Conservation (phyloP, 2,113 vertebrate species). For the Prunella fulvescens region DNA sequence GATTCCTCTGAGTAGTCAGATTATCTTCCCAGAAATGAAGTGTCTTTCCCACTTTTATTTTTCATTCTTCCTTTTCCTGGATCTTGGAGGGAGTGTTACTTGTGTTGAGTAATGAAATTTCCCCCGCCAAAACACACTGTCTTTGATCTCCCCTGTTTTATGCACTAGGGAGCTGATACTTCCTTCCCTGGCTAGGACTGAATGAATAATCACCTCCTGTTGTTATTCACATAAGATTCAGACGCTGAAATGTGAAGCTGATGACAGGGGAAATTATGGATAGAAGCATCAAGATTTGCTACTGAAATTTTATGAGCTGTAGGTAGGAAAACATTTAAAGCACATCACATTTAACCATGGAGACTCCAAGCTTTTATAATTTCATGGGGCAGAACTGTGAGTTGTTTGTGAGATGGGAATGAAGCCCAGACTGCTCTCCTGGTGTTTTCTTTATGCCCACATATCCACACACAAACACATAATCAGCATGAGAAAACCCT, state of each 20-base stretch:
- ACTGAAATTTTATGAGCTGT: neutral
- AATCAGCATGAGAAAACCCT: neutral
- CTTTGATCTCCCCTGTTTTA: conserved; percentile 4
- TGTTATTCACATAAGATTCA: conserved; percentile 8
- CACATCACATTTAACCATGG: neutral
- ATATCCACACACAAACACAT: neutral
- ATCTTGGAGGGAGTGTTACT: neutral
- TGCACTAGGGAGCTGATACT: neutral
- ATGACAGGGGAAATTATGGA: neutral
- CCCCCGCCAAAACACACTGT: neutral
- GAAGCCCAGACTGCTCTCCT: neutral
- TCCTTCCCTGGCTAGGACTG: neutral
- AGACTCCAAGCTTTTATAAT: neutral
- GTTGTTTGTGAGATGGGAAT: neutral
- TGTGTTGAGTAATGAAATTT: neutral
- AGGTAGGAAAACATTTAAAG: neutral
- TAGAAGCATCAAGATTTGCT: neutral
- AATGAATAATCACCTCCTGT: neutral
- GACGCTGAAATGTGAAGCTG: neutral
- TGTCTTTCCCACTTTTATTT: neutral
- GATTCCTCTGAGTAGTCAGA: neutral
- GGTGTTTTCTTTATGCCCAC: neutral
- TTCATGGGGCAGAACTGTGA: neutral
- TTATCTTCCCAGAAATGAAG: neutral
- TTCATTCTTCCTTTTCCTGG: neutral